These are phyloP conservation scores for Chondrilla cf. caribensis DNA, from an alignment of 37 sponge, comb jelly and placozoan genomes.

Conservation along the genomic window DNA sequence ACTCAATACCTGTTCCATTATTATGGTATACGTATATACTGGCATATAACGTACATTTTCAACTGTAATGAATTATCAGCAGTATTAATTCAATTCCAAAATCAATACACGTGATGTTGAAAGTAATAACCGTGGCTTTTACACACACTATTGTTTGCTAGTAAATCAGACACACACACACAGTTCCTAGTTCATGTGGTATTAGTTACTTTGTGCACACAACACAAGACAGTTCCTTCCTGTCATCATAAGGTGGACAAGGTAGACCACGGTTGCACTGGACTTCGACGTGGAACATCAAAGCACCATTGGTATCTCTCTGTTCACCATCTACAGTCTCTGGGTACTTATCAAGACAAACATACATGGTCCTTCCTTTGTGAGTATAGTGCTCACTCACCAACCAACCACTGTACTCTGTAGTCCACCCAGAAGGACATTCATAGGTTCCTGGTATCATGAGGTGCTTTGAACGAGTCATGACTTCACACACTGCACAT, in stretches of 20 bases:
- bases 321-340: constrained; percentile 25
- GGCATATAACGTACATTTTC: no score
- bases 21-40: no score
- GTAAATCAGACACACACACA: no score
- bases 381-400: constrained; percentile 21
- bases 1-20: no score
- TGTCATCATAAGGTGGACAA: constrained; percentile 39
- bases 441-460: constrained; percentile 48
- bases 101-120: no score
- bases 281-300: constrained; percentile 45
- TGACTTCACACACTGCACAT: constrained; percentile 54
- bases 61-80: no score
- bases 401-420: constrained; percentile 56
- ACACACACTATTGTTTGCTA: no score
- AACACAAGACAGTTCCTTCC: constrained; percentile 54
- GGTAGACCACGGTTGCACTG: constrained; percentile 37
- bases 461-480: constrained; percentile 10
- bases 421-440: constrained; percentile 43
- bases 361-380: constrained; percentile 27
- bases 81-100: no score
- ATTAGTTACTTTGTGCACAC: constrained; percentile 45
- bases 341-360: constrained; percentile 55
- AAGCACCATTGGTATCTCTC: constrained; percentile 23
- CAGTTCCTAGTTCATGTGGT: no score
- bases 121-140: no score